Evolutionary conservation across 1,140 invertebrate genomes (phyloP).

Genomic region (Trachelipus rathkii): DNA sequence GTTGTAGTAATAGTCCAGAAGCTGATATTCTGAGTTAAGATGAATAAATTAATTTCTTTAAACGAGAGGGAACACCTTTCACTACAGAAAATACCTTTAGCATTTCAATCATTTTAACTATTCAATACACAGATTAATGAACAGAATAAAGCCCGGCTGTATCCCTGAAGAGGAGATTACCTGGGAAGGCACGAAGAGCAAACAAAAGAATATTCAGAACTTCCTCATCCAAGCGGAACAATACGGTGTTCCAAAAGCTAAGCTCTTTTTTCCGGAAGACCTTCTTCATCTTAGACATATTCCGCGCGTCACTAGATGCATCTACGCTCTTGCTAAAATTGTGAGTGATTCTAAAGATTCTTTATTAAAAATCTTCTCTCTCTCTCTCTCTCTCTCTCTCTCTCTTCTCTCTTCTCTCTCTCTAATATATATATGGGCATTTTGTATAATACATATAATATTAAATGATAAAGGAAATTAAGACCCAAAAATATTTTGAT

Average conservation of each 20-base stretch:
- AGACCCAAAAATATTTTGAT: no score
- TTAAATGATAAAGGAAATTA: background rate
- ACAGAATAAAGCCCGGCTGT: slow-evolving; percentile 46
- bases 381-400: no score
- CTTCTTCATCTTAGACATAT: slow-evolving; percentile 48
- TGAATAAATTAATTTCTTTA: no score
- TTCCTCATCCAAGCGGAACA: slow-evolving; percentile 46
- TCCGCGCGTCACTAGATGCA: slow-evolving; percentile 48
- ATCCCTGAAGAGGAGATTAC: slow-evolving; percentile 47
- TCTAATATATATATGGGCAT: no score
- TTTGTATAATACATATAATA: no score
- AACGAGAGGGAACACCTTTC: no score
- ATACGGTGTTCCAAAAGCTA: slow-evolving; percentile 47
- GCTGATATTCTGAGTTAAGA: no score
- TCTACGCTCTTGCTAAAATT: slow-evolving; percentile 48
- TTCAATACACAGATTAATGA: slow-evolving; percentile 46
- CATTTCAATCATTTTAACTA: no score
- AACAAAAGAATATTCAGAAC: slow-evolving; percentile 47
- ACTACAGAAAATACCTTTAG: no score
- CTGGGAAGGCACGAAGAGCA: slow-evolving; percentile 45
- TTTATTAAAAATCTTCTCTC: background rate
- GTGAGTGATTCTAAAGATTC: slow-evolving; percentile 35
- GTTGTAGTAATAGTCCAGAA: no score
- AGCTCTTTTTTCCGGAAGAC: slow-evolving; percentile 49
- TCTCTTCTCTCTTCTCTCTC: no score